phyloP scores from a whole-genome alignment of 2,797 vertebrate species.

The Linurgus olivaceus region DNA sequence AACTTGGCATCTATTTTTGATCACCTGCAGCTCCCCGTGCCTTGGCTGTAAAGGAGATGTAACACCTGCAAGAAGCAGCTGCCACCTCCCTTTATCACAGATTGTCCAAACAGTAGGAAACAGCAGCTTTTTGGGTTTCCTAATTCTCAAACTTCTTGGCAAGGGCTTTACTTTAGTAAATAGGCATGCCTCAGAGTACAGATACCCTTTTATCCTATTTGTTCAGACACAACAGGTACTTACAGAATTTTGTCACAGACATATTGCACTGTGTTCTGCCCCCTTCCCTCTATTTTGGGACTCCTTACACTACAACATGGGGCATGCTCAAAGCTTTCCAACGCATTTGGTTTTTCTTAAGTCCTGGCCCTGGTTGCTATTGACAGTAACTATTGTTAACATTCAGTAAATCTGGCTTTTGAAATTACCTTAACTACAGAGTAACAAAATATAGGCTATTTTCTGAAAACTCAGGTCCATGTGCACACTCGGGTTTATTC shows the following conservation, averaged over 20 bases:
- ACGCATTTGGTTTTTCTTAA: background rate
- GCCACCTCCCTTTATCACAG: background rate
- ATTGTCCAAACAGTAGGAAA: background rate
- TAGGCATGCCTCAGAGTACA: background rate
- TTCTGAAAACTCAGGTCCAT: background rate
- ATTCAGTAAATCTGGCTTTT: background rate
- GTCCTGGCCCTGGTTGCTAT: background rate
- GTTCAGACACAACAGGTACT: background rate
- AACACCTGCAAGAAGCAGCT: background rate
- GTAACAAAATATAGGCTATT: background rate
- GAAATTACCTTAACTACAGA: background rate
- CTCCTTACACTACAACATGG: background rate
- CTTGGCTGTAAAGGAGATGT: background rate
- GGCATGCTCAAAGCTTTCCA: background rate
- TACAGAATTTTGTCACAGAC: background rate
- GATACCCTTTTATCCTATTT: background rate
- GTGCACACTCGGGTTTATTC: background rate
- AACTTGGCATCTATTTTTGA: background rate
- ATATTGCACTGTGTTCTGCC: background rate
- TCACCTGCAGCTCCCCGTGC: accelerated
- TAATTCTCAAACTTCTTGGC: background rate
- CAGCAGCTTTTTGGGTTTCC: background rate
- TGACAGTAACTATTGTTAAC: background rate
- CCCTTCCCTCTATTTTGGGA: background rate
- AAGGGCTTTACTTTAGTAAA: background rate